Base-by-base conservation (phyloP, 2,797 vertebrate genomes). In the Diceros bicornis region DNA sequence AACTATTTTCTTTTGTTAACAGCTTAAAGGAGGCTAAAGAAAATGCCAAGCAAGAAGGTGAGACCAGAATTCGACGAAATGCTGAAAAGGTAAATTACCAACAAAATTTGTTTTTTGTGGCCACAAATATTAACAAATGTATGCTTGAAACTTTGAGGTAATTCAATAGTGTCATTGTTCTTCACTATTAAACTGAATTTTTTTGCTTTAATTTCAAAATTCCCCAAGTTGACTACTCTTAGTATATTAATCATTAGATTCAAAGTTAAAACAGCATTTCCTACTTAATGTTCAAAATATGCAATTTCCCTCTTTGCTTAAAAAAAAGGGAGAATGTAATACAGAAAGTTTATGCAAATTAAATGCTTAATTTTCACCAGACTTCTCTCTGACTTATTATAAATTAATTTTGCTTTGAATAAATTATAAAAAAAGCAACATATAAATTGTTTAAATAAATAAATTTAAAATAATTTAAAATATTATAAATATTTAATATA, bases 1-100 rank as follows among this genome's bases (percentile, higher is more conserved):
- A 85, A n/a, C 17, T 88, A 6, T 84, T 96, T 50, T 29, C 57
- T 85, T 90, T 90, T 82, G 37, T 88, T 91, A 44, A 83, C 91
- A 98, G 98, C 79, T 92, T 98, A 96, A 98, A 96, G 91, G 98
- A 98, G 97, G 94, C 94, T 74, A 32, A 88, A 95, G 97, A 96
- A 86, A 97, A 91, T 47, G 81, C 68, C 66, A 97, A 96, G 32
- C 47, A 0, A 92, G 74, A 89, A 32, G 47, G 29, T 69, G 61
- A 84, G 83, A 91, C 12, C 34, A 97, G 96, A 98, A 68, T 59
- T 87, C 92, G 16, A 17, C 66, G 96, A 94, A 90, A 69, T 61
- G 34, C 69, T 44, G 94, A 95, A 86, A 89, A 95, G 95, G 98
- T 98, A 96, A 95, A 72, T 83, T 62, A 41, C 25, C 41, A 27